phyloP scores from a whole-genome alignment of 2,797 vertebrate genomes.

The Danio albolineatus region DNA sequence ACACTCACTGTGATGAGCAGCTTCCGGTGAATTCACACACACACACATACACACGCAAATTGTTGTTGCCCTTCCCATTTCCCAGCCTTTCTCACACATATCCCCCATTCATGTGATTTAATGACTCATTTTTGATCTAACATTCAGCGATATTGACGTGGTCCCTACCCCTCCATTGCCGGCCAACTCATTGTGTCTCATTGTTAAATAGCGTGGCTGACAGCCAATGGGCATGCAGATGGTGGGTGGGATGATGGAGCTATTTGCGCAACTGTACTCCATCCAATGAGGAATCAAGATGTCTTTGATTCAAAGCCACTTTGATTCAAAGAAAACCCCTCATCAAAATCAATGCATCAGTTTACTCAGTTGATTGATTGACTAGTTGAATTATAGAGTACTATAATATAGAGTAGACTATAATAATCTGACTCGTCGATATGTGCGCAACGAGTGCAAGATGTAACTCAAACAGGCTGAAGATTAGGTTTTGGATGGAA shows the following conservation, averaged over 20 bases:
- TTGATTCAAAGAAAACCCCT: constrained; percentile 6
- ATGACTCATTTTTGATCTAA: constrained; percentile 56
- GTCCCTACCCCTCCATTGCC: constrained; percentile 40
- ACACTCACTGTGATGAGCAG: constrained; percentile 51
- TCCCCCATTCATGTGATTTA: constrained; percentile 46
- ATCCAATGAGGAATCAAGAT: constrained; percentile 31
- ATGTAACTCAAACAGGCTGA: constrained; percentile 23
- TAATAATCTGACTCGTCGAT: background rate
- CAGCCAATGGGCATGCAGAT: constrained; percentile 67
- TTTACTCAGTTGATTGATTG: background rate
- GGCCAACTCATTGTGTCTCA: constrained; percentile 56
- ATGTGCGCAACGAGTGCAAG: background rate
- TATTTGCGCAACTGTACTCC: constrained; percentile 49
- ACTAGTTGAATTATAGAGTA: background rate
- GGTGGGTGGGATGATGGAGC: constrained; percentile 59
- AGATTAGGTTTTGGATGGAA: constrained; percentile 10
- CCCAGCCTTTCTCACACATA: constrained; percentile 43
- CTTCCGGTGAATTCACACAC: constrained; percentile 43
- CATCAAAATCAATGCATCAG: background rate
- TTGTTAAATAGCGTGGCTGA: constrained; percentile 66
- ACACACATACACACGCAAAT: constrained; percentile 16
- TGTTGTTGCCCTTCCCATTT: constrained; percentile 13
- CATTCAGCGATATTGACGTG: constrained; percentile 54
- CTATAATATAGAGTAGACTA: background rate
- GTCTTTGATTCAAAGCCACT: constrained; percentile 16